Percentiles rank a stretch among this genome's conserved stretches.
These are phyloP conservation scores for Aelia acuminata DNA, from an alignment of 2,888 invertebrate genomes.

Conservation along the genomic window DNA sequence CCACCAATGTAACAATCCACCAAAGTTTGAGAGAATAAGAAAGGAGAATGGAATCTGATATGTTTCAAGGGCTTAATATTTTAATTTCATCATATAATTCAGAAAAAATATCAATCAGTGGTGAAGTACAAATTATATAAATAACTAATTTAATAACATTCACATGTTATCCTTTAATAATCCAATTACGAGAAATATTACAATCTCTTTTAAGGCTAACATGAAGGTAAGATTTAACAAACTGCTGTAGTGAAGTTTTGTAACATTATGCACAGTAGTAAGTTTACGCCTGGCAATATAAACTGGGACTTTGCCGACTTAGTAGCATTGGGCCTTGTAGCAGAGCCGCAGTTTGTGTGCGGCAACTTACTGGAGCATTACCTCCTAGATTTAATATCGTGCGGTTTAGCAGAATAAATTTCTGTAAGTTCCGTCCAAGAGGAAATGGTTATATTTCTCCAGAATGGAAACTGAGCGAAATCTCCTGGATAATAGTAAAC, in stretches of 20 bases:
- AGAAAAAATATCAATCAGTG: too few species aligned
- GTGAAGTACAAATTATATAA: too few species aligned
- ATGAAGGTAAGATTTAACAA: neutral
- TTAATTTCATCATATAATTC: too few species aligned
- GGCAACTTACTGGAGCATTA: neutral
- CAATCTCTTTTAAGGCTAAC: neutral
- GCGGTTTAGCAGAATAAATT: slow-evolving; percentile 30
- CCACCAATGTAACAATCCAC: too few species aligned
- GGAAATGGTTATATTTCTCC: neutral
- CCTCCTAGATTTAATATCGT: slow-evolving; percentile 1
- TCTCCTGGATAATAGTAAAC: neutral
- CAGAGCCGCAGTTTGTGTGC: neutral
- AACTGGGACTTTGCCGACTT: neutral
- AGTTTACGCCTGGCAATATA: neutral
- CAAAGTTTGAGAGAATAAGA: too few species aligned
- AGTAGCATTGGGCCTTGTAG: neutral
- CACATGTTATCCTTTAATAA: neutral
- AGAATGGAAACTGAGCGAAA: neutral
- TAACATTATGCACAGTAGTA: neutral
- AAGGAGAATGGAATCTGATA: too few species aligned
- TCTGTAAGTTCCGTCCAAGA: neutral
- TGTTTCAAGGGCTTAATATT: too few species aligned
- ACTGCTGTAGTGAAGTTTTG: neutral
- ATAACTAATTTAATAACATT: too few species aligned
- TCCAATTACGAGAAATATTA: neutral